Evolutionary conservation across 1,140 invertebrate genomes (phyloP).

Genomic region (Brachystomella parvula): DNA sequence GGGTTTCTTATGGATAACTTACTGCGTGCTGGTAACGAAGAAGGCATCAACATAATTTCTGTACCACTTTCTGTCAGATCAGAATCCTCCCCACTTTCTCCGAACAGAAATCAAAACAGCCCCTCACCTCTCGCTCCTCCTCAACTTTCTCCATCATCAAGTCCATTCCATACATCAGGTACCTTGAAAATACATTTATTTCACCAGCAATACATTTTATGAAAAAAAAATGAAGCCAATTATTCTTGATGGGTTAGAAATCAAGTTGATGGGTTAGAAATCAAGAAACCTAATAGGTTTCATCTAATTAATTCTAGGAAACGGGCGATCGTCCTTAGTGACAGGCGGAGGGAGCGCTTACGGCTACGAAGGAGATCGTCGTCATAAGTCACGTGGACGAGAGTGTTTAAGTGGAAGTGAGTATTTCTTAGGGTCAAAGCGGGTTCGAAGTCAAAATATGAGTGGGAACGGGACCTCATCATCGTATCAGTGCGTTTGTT

Average conservation of each 20-base stretch:
- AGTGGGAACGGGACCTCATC: background rate
- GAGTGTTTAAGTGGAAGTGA: conserved; percentile 5
- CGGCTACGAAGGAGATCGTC: conserved; percentile 32
- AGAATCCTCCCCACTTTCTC: conserved; percentile 24
- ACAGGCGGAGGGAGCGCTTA: conserved; percentile 38
- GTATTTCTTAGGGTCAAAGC: background rate
- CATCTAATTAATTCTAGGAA: conserved; percentile 17
- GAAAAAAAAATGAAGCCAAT: background rate
- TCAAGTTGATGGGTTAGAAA: background rate
- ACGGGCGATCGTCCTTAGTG: conserved; percentile 33
- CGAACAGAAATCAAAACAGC: conserved; percentile 22
- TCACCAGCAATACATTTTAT: background rate
- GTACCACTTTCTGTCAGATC: conserved; percentile 28
- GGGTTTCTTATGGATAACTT: conserved; percentile 34
- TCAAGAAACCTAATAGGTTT: background rate
- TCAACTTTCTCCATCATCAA: conserved; percentile 22
- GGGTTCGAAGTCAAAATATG: background rate
- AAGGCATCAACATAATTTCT: conserved; percentile 19
- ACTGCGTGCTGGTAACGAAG: conserved; percentile 18
- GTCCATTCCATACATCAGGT: conserved; percentile 22
- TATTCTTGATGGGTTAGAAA: background rate
- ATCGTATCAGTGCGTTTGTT: background rate
- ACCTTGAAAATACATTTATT: background rate
- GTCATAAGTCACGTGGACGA: conserved; percentile 16
- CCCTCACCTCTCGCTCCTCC: conserved; percentile 17